These are phyloP conservation scores for Alca torda DNA, from an alignment of 2,797 vertebrate genomes.

Conservation along the genomic window DNA sequence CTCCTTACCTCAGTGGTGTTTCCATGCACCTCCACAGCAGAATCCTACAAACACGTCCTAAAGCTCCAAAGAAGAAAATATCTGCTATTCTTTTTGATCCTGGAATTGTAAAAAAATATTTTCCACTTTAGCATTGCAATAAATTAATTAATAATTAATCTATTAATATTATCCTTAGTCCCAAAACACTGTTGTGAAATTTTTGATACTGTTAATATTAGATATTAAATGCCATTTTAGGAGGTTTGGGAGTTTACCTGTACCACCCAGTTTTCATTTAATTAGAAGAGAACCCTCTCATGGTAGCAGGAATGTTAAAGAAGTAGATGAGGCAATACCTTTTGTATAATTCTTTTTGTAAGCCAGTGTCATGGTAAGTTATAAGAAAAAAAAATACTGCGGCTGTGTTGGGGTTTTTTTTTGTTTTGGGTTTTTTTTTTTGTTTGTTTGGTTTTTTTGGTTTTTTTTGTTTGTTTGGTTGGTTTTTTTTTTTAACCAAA, in stretches of 20 bases:
- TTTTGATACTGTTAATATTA: neutral
- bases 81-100: neutral
- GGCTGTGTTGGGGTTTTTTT: neutral
- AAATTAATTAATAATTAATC: conserved; percentile 62
- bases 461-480: neutral
- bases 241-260: neutral
- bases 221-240: neutral
- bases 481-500: neutral
- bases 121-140: conserved; percentile 24
- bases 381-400: neutral
- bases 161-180: neutral
- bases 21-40: neutral
- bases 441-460: too few species aligned
- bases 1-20: neutral
- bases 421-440: too few species aligned
- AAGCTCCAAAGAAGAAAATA: neutral
- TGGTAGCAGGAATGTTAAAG: neutral
- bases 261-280: neutral
- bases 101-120: neutral
- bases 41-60: neutral
- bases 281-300: neutral
- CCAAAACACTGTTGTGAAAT: neutral
- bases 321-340: neutral
- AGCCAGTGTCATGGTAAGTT: neutral
- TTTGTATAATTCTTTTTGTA: neutral